Evolutionary conservation across 1,140 invertebrate species (phyloP).

Genomic region (Diorhabda carinulata): DNA sequence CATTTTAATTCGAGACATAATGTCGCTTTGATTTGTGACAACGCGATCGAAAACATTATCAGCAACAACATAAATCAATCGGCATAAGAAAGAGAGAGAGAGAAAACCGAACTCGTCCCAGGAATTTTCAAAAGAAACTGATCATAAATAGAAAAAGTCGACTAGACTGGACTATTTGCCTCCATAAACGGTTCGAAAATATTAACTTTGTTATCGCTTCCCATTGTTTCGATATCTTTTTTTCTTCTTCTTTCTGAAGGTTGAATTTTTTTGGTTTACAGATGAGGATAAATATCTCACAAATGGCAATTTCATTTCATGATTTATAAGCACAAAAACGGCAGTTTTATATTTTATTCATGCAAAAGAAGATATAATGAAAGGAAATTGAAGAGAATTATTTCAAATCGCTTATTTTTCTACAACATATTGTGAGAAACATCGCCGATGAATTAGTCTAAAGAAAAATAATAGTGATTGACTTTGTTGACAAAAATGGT

Average conservation of each 20-base stretch:
- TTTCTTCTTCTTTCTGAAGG: not conserved
- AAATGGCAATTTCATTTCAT: no score
- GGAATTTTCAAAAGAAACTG: constrained; percentile 22
- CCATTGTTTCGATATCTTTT: constrained; percentile 21
- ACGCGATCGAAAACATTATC: constrained; percentile 45
- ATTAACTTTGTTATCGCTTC: constrained; percentile 14
- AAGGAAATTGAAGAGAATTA: no score
- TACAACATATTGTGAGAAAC: no score
- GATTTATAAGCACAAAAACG: no score
- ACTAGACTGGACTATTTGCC: constrained; percentile 22
- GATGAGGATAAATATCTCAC: no score
- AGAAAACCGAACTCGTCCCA: constrained; percentile 4
- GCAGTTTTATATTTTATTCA: no score
- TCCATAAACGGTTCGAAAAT: constrained; percentile 20
- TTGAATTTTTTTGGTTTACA: no score
- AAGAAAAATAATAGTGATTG: no score
- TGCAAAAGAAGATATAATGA: no score
- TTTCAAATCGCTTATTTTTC: no score
- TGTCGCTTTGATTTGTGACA: constrained; percentile 47
- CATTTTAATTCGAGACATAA: constrained; percentile 47
- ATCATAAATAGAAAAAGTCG: constrained; percentile 25
- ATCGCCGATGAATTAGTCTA: no score
- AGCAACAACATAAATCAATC: constrained; percentile 40
- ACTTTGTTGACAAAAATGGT: no score
- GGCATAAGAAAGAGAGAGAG: not conserved